Evolutionary conservation across 2,113 vertebrate genomes (phyloP).

Genomic region (Orthonyx spaldingii): DNA sequence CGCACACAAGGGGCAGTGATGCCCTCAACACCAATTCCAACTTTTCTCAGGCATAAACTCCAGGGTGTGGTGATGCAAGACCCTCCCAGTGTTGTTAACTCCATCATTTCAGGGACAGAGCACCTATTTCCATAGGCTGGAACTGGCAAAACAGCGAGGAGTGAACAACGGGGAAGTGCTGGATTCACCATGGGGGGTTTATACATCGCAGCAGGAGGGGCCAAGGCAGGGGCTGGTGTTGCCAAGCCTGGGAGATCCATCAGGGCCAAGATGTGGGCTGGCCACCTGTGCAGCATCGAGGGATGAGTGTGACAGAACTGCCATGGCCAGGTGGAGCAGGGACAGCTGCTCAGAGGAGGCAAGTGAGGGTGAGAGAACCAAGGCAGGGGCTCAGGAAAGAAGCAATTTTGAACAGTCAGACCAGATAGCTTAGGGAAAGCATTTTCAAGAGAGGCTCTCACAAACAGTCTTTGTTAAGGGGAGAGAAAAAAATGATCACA

Average conservation of each 20-base stretch:
- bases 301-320: not conserved
- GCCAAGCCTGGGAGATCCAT: not conserved
- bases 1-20: rapidly evolving
- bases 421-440: not conserved
- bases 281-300: rapidly evolving
- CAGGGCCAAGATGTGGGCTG: not conserved
- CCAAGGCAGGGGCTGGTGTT: not conserved
- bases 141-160: rapidly evolving
- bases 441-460: not conserved
- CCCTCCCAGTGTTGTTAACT: rapidly evolving
- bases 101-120: not conserved
- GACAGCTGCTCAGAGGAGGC: not conserved
- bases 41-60: not conserved
- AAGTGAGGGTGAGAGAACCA: not conserved
- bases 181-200: rapidly evolving
- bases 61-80: not conserved
- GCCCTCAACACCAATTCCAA: not conserved
- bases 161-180: not conserved
- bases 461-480: not conserved
- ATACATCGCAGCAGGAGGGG: not conserved
- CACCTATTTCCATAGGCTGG: not conserved
- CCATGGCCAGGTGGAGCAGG: not conserved
- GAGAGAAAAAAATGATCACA: not conserved
- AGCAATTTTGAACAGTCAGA: not conserved
- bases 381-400: not conserved